These are phyloP conservation scores for Dolichotis patagonum DNA, from an alignment of 2,113 vertebrate species.

Conservation along the genomic window DNA sequence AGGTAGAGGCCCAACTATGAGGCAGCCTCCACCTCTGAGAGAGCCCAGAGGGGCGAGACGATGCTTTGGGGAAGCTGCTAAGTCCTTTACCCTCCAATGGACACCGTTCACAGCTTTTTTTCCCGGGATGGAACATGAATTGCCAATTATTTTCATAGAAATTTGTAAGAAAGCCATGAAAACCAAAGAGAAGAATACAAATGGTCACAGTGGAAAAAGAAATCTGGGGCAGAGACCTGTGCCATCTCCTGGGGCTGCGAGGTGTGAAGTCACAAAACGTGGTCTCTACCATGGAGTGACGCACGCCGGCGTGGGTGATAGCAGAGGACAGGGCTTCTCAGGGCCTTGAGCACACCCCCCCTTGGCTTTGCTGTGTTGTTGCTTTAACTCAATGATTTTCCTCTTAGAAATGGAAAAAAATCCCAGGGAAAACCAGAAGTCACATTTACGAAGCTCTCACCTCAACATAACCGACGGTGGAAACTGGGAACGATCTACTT, in stretches of 20 bases:
- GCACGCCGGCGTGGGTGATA: fast-evolving
- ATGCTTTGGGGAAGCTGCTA: background rate
- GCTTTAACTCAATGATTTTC: background rate
- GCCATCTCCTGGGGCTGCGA: background rate
- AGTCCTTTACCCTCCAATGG: background rate
- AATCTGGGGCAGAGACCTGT: fast-evolving
- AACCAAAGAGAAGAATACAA: background rate
- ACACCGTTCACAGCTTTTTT: slow-evolving; percentile 3
- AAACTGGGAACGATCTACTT: background rate
- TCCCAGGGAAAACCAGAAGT: background rate
- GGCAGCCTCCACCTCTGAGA: slow-evolving; percentile 51
- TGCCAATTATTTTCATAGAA: slow-evolving; percentile 24
- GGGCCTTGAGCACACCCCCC: fast-evolving
- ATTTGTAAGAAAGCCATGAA: background rate
- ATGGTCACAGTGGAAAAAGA: background rate
- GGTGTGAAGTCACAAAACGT: fast-evolving
- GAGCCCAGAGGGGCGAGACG: background rate
- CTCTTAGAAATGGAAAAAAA: background rate
- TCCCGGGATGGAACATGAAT: background rate
- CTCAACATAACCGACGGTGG: background rate
- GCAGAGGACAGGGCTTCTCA: fast-evolving
- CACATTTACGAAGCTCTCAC: background rate
- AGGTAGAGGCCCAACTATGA: slow-evolving; percentile 56
- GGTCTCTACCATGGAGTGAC: fast-evolving
- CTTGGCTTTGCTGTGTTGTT: fast-evolving